Conservation (phyloP, 2,888 invertebrate genomes). For the Drosophila histrio region DNA sequence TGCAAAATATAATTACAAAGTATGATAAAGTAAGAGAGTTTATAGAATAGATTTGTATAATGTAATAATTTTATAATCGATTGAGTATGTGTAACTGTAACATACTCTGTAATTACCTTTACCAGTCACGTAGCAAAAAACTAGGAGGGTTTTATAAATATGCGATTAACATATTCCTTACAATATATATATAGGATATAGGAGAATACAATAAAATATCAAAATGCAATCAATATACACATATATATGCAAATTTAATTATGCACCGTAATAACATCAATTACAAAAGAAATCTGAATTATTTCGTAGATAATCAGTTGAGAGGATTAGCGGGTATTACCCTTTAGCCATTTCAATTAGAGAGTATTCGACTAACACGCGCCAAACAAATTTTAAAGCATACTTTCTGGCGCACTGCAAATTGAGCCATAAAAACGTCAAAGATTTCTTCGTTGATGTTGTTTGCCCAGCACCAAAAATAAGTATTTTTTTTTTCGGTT, state of each 20-base stretch:
- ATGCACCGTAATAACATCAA: no score
- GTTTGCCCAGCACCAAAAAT: conserved; percentile 40
- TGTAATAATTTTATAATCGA: neutral
- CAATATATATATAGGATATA: no score
- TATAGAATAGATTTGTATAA: neutral
- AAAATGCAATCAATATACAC: no score
- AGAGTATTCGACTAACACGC: conserved; percentile 38
- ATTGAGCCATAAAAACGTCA: conserved; percentile 69
- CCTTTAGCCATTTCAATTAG: neutral
- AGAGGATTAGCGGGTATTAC: neutral
- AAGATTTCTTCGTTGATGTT: conserved; percentile 44
- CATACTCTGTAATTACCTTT: neutral
- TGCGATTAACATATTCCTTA: no score
- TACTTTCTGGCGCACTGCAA: conserved; percentile 49
- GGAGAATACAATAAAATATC: no score
- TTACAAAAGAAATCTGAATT: no score
- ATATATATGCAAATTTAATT: no score
- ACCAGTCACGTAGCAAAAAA: no score
- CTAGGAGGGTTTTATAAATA: no score
- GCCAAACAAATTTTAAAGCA: conserved; percentile 41
- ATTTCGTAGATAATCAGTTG: neutral
- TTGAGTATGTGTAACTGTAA: neutral
- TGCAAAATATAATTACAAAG: neutral
- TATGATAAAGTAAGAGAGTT: neutral
- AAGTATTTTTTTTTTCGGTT: conserved; percentile 19